Percentiles rank a stretch among this genome's conserved stretches.
phyloP scores from a whole-genome alignment of 2,797 vertebrate species.

The Galagoides demidoff region DNA sequence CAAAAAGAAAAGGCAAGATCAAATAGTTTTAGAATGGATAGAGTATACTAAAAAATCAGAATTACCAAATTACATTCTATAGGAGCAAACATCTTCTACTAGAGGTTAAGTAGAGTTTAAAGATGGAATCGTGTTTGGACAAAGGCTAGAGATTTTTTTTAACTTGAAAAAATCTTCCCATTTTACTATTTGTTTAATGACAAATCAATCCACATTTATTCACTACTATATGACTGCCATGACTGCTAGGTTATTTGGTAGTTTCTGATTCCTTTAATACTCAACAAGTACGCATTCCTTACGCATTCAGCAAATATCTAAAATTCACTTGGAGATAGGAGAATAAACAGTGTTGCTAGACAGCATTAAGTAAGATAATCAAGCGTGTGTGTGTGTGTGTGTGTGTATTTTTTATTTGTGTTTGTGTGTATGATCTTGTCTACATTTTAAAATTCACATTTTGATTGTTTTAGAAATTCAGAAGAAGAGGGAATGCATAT shows the following conservation, averaged over 20 bases:
- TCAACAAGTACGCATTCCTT: conserved; percentile 45
- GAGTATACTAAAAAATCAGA: not conserved
- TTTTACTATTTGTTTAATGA: conserved; percentile 21
- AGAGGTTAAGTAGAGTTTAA: not conserved
- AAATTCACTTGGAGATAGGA: not conserved
- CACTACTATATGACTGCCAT: not conserved
- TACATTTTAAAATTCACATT: not conserved
- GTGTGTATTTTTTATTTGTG: no score
- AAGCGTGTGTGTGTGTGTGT: not conserved
- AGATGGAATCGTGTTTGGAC: not conserved
- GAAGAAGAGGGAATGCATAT: not conserved
- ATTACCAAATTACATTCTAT: not conserved
- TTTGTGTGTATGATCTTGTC: not conserved
- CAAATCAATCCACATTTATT: conserved; percentile 39
- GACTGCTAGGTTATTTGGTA: not conserved
- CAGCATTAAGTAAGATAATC: not conserved
- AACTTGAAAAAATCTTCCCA: not conserved
- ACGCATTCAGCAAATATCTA: conserved; percentile 35
- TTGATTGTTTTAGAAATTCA: not conserved
- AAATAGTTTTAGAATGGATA: not conserved
- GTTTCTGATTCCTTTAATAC: not conserved
- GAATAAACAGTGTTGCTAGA: not conserved
- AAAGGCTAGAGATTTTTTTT: not conserved
- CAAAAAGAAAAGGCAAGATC: not conserved
- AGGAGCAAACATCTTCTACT: not conserved